These are phyloP conservation scores for Ophioninae sp. DNA, from an alignment of 2,888 invertebrate species.

Conservation along the genomic window DNA sequence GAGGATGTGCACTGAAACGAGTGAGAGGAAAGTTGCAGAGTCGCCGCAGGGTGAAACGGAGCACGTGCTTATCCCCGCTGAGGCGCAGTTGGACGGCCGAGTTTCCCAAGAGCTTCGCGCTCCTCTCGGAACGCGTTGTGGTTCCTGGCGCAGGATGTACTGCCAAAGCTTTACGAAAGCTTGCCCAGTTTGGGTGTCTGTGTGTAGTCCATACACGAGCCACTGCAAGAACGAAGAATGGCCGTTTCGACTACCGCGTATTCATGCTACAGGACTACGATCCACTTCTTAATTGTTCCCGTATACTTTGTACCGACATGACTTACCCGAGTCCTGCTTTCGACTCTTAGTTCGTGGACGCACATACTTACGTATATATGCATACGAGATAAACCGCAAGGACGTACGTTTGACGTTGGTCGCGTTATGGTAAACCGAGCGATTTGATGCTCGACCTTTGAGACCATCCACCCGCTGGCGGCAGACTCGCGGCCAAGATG, in stretches of 20 bases:
- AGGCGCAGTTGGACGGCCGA: conserved; percentile 57
- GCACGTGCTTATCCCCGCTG: conserved; percentile 55
- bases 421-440: conserved; percentile 77
- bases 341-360: conserved; percentile 23
- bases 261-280: conserved; percentile 21
- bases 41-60: conserved; percentile 56
- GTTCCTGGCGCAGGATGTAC: conserved; percentile 40
- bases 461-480: conserved; percentile 54
- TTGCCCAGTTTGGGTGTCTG: conserved; percentile 8
- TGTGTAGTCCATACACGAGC: conserved; percentile 5
- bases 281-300: conserved; percentile 51
- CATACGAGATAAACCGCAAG: conserved; percentile 5
- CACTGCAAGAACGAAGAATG: conserved; percentile 27
- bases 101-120: conserved; percentile 54
- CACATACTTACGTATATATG: conserved; percentile 4
- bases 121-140: conserved; percentile 41
- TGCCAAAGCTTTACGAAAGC: conserved; percentile 46
- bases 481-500: conserved; percentile 62
- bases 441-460: conserved; percentile 71
- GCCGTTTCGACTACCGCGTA: conserved; percentile 23
- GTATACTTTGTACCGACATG: conserved; percentile 46
- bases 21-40: conserved; percentile 57
- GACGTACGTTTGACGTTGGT: conserved; percentile 73
- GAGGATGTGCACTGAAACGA: conserved; percentile 27
- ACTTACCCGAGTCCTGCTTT: conserved; percentile 45